Percentiles rank a stretch among this genome's conserved stretches.
Conservation (phyloP, 2,888 invertebrate genomes). For the Ganaspis brasiliensis region DNA sequence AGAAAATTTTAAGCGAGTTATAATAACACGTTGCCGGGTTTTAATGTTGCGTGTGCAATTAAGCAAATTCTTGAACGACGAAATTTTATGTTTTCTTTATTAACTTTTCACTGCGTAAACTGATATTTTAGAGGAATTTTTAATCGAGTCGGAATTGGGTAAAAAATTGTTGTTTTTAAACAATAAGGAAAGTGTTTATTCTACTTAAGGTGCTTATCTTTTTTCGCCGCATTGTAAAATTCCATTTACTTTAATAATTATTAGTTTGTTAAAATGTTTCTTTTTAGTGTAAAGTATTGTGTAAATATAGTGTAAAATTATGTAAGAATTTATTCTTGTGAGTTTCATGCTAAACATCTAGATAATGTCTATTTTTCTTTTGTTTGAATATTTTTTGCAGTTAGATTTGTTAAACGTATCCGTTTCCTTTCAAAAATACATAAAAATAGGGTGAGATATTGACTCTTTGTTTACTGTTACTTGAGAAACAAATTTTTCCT, state of each 20-base stretch:
- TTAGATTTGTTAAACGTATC: background rate
- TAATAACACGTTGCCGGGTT: background rate
- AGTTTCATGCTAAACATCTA: background rate
- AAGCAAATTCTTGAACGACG: background rate
- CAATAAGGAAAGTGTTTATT: background rate
- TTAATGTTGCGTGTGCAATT: background rate
- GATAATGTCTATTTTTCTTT: conserved; percentile 1
- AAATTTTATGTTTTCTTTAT: background rate
- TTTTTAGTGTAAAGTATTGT: background rate
- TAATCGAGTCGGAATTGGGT: background rate
- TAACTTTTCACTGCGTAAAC: background rate
- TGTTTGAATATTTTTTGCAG: background rate
- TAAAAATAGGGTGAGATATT: conserved; percentile 10
- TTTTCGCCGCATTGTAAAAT: background rate
- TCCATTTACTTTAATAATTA: background rate
- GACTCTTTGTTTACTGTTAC: conserved; percentile 1
- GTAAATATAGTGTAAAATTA: background rate
- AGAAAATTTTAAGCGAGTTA: background rate
- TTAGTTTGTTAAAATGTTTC: background rate
- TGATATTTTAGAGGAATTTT: background rate
- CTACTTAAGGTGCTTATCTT: background rate
- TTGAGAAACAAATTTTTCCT: background rate
- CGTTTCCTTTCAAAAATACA: background rate
- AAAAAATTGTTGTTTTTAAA: background rate
- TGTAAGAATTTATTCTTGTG: background rate